phyloP scores from a whole-genome alignment of 2,797 vertebrate genomes.

The Phoebastria nigripes region DNA sequence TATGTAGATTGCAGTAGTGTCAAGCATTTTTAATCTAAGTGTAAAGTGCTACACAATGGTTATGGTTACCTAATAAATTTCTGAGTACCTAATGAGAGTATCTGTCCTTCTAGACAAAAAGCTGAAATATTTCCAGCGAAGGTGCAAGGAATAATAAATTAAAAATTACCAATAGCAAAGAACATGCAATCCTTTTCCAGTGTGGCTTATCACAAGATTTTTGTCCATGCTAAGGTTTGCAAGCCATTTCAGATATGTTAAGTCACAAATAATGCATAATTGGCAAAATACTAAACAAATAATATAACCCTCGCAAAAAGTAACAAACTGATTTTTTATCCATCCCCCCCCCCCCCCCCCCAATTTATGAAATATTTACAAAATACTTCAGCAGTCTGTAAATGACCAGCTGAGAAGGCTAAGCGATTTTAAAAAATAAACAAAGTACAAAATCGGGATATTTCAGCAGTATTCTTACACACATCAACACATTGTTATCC shows the following conservation, averaged over 20 bases:
- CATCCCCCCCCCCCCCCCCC: rapidly evolving
- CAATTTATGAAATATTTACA: neutral
- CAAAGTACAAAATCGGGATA: neutral
- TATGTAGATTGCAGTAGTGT: neutral
- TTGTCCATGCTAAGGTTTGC: neutral
- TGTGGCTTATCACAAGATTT: neutral
- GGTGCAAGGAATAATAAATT: neutral
- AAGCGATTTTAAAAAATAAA: neutral
- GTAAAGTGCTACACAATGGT: neutral
- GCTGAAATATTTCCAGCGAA: neutral
- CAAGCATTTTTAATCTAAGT: neutral
- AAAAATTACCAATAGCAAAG: neutral
- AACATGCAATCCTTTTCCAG: neutral
- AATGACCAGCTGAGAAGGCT: neutral
- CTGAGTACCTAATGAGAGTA: neutral
- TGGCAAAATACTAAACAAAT: neutral
- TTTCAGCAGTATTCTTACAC: neutral
- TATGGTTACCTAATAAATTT: neutral
- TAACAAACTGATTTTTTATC: neutral
- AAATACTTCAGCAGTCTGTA: neutral
- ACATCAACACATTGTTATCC: neutral
- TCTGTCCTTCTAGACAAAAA: neutral
- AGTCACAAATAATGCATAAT: neutral
- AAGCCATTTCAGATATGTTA: neutral
- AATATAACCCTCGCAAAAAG: neutral